Percentiles rank a stretch among this genome's conserved stretches.
These are phyloP conservation scores for Microctonus aethiopoides DNA, from an alignment of 2,888 invertebrate species.

Conservation along the genomic window DNA sequence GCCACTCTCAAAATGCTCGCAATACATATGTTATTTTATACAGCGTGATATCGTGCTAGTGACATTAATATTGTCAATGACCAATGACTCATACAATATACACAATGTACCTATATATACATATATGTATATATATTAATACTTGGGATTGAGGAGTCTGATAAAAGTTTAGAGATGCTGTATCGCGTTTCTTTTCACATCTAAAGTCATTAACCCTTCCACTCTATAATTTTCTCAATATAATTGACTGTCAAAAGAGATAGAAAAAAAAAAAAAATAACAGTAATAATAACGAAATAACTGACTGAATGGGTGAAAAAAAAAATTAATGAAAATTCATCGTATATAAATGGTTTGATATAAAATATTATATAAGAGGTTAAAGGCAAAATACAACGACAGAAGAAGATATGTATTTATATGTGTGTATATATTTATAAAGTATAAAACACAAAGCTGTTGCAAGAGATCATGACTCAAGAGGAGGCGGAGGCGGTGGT, in stretches of 20 bases:
- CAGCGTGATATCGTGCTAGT: slow-evolving; percentile 38
- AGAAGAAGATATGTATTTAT: slow-evolving; percentile 9
- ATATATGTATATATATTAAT: neutral
- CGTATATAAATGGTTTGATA: slow-evolving; percentile 6
- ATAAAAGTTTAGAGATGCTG: no score
- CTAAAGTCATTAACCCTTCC: slow-evolving; percentile 1
- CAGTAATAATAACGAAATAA: neutral
- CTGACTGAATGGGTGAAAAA: neutral
- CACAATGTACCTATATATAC: neutral
- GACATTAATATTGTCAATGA: slow-evolving; percentile 53
- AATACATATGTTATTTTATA: slow-evolving; percentile 32
- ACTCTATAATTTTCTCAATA: slow-evolving; percentile 15
- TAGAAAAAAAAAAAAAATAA: slow-evolving; percentile 6
- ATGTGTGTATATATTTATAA: no score
- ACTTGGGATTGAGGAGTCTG: neutral
- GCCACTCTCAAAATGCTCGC: slow-evolving; percentile 27
- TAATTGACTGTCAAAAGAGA: neutral
- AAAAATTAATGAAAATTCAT: neutral
- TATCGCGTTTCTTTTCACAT: neutral
- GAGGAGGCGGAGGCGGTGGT: neutral
- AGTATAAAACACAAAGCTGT: slow-evolving; percentile 2
- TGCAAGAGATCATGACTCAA: slow-evolving; percentile 34
- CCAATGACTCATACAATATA: slow-evolving; percentile 50
- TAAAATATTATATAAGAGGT: slow-evolving; percentile 6
- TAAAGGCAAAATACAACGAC: neutral